Conservation (phyloP, 1,140 invertebrate genomes). For the Drosophila orosa region DNA sequence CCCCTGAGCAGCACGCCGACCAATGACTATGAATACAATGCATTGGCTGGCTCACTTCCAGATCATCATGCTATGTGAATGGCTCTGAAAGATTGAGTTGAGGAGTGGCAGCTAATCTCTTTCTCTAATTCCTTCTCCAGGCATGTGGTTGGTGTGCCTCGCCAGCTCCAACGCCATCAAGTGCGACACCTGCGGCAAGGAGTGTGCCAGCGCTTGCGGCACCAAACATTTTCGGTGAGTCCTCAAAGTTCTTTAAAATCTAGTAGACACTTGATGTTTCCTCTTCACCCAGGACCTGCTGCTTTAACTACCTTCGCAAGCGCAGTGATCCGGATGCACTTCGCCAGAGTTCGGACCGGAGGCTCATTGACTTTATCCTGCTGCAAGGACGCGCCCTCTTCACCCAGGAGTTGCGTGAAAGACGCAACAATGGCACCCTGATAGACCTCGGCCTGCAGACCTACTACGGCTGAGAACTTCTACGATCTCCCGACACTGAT, state of each 20-base stretch:
- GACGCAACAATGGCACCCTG: conserved; percentile 64
- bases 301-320: conserved; percentile 82
- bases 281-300: conserved; percentile 64
- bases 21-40: conserved; percentile 44
- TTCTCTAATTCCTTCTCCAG: conserved; percentile 6
- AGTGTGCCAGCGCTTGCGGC: conserved; percentile 86
- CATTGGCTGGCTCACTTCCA: conserved; percentile 58
- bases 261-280: not conserved
- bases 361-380: conserved; percentile 79
- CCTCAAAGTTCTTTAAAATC: too few species aligned
- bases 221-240: conserved; percentile 85
- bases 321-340: conserved; percentile 71
- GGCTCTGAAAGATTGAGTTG: conserved; percentile 32
- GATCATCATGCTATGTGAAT: conserved; percentile 62
- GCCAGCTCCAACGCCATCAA: conserved; percentile 75
- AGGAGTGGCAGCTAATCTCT: not conserved
- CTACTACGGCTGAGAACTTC: conserved; percentile 55
- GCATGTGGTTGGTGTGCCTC: conserved; percentile 60
- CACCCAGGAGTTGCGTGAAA: conserved; percentile 65
- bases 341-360: conserved; percentile 70
- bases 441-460: conserved; percentile 64
- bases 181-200: conserved; percentile 86
- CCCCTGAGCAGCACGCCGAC: conserved; percentile 37
- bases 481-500: not conserved
- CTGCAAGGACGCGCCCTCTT: conserved; percentile 73